Conservation (phyloP, 2,797 vertebrate species). For the Clamator glandarius region DNA sequence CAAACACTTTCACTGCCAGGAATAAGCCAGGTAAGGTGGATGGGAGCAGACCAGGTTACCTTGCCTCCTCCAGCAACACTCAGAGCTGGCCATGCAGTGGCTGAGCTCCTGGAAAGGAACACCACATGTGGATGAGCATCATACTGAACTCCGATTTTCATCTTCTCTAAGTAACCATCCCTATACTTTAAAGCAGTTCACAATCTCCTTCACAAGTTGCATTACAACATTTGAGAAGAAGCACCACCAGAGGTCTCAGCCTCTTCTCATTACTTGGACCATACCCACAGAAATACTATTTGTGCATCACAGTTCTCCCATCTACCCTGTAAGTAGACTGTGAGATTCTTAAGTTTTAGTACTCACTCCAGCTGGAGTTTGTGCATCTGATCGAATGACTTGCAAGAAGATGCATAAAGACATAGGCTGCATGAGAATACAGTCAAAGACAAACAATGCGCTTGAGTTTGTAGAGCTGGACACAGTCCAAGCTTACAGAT, state of each 20-base stretch:
- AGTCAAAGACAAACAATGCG: not conserved
- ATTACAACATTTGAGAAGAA: not conserved
- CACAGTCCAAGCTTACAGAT: not conserved
- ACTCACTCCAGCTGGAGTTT: not conserved
- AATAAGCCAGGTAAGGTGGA: not conserved
- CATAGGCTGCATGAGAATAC: not conserved
- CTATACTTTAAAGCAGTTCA: not conserved
- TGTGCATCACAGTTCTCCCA: not conserved
- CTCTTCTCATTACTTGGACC: not conserved
- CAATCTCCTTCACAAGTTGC: rapidly evolving
- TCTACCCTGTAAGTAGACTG: not conserved
- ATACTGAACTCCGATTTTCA: not conserved
- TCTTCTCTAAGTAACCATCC: not conserved
- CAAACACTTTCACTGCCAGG: rapidly evolving
- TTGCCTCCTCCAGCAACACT: not conserved
- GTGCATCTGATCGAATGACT: not conserved
- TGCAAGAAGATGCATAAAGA: not conserved
- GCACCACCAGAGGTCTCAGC: not conserved
- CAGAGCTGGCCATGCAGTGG: not conserved
- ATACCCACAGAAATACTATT: not conserved
- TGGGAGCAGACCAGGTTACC: not conserved
- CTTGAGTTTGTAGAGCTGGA: not conserved
- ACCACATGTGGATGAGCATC: not conserved
- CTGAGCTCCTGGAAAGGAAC: not conserved
- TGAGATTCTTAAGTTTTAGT: not conserved